Base-by-base conservation (phyloP, 2,888 invertebrate genomes). In the Ophioninae sp. region DNA sequence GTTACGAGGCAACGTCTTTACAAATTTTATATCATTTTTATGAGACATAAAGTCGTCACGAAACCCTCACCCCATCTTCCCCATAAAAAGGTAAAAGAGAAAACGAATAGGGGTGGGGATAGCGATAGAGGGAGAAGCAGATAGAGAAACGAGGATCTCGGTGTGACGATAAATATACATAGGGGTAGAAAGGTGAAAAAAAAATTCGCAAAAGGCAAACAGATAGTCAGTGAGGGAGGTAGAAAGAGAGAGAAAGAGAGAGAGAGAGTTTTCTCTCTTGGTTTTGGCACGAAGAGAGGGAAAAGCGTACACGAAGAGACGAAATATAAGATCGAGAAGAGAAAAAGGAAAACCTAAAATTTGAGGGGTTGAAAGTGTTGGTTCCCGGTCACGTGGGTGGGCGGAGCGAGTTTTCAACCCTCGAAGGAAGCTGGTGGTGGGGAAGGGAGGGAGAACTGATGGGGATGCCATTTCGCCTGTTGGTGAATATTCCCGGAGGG, bases 21-120 rank as follows among this genome's bases (percentile, higher is more conserved):
- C 92, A 92, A 92, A 92, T 92, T 92, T 92, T 92, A 92, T 92
- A 92, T 91, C 91, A 91, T 91, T 92, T 92, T 92, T 92, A 92
- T 90, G 92, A 91, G 90, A 89, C 92, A 92, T 92, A 92, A 92
- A 92, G 90, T 92, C 91, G 90, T 90, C 91, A 89, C 91, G 91
- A 90, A 92, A 90, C 89, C 91, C 87, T 84, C 85, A 90, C 89
- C 91, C 89, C 87, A 88, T 68, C 72, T 75, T 61, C 56, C 69
- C 30, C 69, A 56, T n/a, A 73, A 22, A 13, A 79, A 79, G 69
- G 84, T 41, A 81, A 83, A 82, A 82, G 87, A 86, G 86, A 79
- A 81, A 44, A 63, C 61, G 61, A 13, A 44, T 23, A 39, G 59
- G 23, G 61, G 41, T 20, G 37, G 59, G 72, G 78, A 76, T 37